phyloP scores from a whole-genome alignment of 2,113 vertebrate genomes.

The Neodon shergylaensis region DNA sequence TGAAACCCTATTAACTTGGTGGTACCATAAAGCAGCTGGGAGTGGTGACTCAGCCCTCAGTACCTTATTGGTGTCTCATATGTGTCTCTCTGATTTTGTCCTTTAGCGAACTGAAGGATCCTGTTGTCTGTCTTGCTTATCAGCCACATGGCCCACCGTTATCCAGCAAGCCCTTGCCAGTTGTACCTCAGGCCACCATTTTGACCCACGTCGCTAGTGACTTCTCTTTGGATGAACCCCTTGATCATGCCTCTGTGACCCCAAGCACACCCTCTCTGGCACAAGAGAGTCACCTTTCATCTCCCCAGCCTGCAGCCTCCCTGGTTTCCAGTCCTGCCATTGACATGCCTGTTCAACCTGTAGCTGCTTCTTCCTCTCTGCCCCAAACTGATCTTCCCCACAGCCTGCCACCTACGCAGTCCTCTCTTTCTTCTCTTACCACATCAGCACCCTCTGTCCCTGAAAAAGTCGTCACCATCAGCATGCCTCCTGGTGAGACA shows the following conservation, averaged over 20 bases:
- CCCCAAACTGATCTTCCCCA: slow-evolving; percentile 59
- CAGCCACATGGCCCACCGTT: background rate
- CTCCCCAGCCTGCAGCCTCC: slow-evolving; percentile 50
- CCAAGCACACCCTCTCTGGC: slow-evolving; percentile 30
- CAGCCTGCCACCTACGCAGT: slow-evolving; percentile 17
- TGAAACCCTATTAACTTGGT: background rate
- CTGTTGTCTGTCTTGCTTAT: slow-evolving; percentile 58
- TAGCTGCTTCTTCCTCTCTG: slow-evolving; percentile 57
- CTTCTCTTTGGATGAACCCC: slow-evolving; percentile 40
- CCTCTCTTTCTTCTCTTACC: slow-evolving; percentile 38
- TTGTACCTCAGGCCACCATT: slow-evolving; percentile 50
- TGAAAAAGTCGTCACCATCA: slow-evolving; percentile 41
- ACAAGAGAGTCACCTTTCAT: background rate
- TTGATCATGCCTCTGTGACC: background rate
- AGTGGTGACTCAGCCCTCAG: background rate
- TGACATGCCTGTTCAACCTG: slow-evolving; percentile 51
- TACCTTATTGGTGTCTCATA: background rate
- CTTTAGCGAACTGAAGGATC: slow-evolving; percentile 74
- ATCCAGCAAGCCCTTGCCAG: slow-evolving; percentile 62
- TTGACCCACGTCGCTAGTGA: slow-evolving; percentile 14
- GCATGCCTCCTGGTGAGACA: slow-evolving; percentile 60
- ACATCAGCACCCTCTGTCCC: slow-evolving; percentile 57
- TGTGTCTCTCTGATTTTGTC: slow-evolving; percentile 61
- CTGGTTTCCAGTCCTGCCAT: slow-evolving; percentile 32
- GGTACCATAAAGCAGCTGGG: background rate